Evolutionary conservation across 2,797 vertebrate species (phyloP).

Genomic region (Sternarchorhynchus goeldii): DNA sequence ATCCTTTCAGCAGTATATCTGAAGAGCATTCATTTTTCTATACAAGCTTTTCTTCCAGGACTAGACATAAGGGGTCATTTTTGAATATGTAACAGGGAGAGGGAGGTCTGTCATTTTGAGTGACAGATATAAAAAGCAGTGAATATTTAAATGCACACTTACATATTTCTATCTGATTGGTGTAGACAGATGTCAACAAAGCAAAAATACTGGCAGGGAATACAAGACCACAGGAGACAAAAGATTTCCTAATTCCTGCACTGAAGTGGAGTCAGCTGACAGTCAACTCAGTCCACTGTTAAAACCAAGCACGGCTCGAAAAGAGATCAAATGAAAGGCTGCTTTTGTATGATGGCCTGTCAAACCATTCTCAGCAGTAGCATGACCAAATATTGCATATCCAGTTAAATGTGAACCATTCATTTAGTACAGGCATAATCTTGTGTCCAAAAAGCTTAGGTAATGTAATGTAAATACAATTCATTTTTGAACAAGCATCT

Average conservation of each 20-base stretch:
- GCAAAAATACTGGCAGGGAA: conserved; percentile 70
- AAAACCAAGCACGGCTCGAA: conserved; percentile 39
- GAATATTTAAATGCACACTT: conserved; percentile 68
- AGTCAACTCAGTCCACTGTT: conserved; percentile 42
- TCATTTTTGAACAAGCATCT: conserved; percentile 14
- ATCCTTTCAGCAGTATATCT: conserved; percentile 9
- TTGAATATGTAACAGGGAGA: conserved; percentile 70
- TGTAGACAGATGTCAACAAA: conserved; percentile 66
- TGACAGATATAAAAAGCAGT: conserved; percentile 73
- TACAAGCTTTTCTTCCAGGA: conserved; percentile 47
- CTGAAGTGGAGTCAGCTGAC: conserved; percentile 44
- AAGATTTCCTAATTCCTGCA: conserved; percentile 45
- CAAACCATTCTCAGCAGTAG: background rate
- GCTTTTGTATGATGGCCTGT: conserved; percentile 18
- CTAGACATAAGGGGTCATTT: conserved; percentile 62
- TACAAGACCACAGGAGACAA: conserved; percentile 53
- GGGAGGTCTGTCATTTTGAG: conserved; percentile 71
- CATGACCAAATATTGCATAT: background rate
- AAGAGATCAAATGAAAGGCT: conserved; percentile 35
- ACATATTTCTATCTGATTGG: conserved; percentile 76
- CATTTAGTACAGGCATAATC: too few species aligned
- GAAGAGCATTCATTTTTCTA: conserved; percentile 28
- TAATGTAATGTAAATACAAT: conserved; percentile 19
- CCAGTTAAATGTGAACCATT: background rate
- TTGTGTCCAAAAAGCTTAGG: background rate